Evolutionary conservation across 2,888 invertebrate genomes (phyloP).

Genomic region (Catocala fraxini): DNA sequence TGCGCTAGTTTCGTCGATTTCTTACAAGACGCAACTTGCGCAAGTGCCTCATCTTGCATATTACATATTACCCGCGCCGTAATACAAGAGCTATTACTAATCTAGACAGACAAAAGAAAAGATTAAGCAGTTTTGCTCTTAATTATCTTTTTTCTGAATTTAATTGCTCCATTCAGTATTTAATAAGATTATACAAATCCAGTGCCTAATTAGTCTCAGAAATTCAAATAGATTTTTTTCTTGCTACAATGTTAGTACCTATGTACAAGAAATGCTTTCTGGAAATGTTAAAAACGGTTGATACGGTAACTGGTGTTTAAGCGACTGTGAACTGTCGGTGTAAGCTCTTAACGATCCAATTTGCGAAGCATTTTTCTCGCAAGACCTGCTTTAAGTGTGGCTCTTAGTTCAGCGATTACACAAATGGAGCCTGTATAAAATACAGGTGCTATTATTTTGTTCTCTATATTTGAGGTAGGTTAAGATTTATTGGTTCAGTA

Average conservation of each 20-base stretch:
- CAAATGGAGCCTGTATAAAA: constrained; percentile 5
- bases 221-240: neutral
- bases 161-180: neutral
- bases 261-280: neutral
- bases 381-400: constrained; percentile 54
- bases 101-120: no score
- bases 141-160: no score
- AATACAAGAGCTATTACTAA: no score
- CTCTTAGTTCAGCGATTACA: constrained; percentile 41
- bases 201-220: neutral
- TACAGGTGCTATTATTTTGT: neutral
- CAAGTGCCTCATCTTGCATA: no score
- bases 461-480: no score
- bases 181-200: neutral
- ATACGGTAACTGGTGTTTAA: constrained; percentile 63
- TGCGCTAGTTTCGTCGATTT: no score
- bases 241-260: neutral
- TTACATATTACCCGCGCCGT: no score
- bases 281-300: constrained; percentile 47
- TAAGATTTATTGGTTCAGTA: no score
- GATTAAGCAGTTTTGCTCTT: no score
- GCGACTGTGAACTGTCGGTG: constrained; percentile 70
- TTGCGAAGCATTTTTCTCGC: constrained; percentile 64
- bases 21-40: no score
- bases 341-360: constrained; percentile 77